Evolutionary conservation across 2,113 vertebrate genomes (phyloP).

Genomic region (Lanius collurio): DNA sequence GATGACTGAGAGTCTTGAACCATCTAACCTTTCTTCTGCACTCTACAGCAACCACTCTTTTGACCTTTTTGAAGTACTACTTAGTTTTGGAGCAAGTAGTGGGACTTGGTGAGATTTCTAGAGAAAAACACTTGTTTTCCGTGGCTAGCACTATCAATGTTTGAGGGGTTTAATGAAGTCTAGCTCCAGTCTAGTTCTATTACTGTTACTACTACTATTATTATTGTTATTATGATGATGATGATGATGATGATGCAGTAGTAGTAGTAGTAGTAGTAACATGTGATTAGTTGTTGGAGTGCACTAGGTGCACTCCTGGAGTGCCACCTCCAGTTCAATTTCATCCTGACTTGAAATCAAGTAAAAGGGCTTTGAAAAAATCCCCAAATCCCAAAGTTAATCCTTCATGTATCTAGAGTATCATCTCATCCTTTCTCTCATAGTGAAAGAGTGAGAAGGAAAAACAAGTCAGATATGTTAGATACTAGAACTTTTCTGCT

Average conservation of each 20-base stretch:
- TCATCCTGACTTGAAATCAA: not conserved
- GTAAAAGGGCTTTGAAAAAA: not conserved
- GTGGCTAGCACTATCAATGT: not conserved
- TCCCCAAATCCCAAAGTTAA: not conserved
- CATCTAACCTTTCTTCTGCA: not conserved
- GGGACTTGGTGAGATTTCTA: not conserved
- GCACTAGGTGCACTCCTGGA: not conserved
- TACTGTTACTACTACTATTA: not conserved
- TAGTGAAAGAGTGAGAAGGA: not conserved
- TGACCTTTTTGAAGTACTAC: not conserved
- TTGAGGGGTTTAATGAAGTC: not conserved
- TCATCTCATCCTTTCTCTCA: not conserved
- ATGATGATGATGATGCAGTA: too few relatives aligned
- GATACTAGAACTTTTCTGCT: not conserved
- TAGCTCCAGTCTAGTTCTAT: not conserved
- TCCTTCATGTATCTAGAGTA: not conserved
- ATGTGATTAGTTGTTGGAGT: not conserved
- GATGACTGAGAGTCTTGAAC: not conserved
- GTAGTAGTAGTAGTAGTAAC: too few relatives aligned
- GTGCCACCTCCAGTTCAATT: not conserved
- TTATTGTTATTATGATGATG: too few relatives aligned
- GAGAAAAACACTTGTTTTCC: not conserved
- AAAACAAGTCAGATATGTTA: not conserved
- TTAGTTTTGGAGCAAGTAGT: not conserved
- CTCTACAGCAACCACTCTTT: accelerated